Conservation (phyloP, 2,113 vertebrate genomes). For the Muscicapa adusta region DNA sequence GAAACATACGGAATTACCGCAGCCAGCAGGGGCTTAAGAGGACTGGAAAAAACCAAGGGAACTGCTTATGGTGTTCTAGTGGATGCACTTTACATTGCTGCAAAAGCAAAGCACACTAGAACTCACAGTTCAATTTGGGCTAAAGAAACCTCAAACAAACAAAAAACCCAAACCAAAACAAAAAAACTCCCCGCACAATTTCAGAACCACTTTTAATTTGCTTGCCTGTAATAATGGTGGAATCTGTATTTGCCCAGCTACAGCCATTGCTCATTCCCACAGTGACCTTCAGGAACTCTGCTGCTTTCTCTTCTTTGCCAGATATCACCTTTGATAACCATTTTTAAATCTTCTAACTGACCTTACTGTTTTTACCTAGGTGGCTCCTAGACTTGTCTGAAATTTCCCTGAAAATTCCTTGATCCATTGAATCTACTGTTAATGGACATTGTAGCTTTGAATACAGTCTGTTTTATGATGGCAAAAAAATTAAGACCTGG, state of each 20-base stretch:
- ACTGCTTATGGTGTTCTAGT: neutral
- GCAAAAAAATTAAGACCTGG: neutral
- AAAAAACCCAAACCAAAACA: neutral
- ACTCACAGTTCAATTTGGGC: neutral
- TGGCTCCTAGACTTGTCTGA: neutral
- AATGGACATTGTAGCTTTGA: neutral
- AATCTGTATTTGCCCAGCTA: neutral
- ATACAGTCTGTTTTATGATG: neutral
- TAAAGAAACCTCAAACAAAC: neutral
- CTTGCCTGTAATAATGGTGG: neutral
- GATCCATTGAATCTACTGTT: neutral
- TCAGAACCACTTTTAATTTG: neutral
- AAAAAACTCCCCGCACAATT: neutral
- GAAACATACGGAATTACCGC: neutral
- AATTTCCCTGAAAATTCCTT: neutral
- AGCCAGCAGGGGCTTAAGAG: neutral
- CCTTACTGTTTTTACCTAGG: neutral
- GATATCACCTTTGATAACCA: rapidly evolving
- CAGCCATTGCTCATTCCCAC: neutral
- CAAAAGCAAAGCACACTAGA: neutral
- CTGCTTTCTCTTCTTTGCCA: neutral
- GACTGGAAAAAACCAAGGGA: neutral
- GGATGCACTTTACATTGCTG: neutral
- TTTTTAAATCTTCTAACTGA: neutral
- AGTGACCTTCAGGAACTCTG: neutral